A percentile compares a stretch with the other conserved stretches of the same genome.
Evolutionary conservation across 2,113 vertebrate species (phyloP).

Genomic region (Pygathrix nemaeus): DNA sequence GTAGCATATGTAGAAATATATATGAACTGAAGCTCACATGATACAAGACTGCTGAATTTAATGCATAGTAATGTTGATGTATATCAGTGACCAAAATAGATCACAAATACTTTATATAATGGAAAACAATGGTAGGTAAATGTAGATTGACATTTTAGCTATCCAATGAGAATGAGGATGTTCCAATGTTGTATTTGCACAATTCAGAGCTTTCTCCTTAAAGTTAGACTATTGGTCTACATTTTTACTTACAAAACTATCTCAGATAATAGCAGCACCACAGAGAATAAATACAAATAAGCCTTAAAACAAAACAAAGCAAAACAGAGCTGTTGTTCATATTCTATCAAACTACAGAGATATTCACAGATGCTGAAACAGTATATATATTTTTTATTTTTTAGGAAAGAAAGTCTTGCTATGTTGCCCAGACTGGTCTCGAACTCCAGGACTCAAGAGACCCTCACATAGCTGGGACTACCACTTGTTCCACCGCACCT

Average conservation of each 20-base stretch:
- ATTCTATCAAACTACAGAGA: background rate
- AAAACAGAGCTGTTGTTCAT: background rate
- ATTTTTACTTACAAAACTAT: conserved; percentile 10
- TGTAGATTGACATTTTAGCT: background rate
- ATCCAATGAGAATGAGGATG: background rate
- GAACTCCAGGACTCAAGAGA: background rate
- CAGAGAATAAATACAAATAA: background rate
- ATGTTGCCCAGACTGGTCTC: background rate
- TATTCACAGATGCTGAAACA: background rate
- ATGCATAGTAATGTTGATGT: background rate
- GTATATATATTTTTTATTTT: background rate
- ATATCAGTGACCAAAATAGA: background rate
- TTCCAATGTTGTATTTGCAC: background rate
- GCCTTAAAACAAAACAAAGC: background rate
- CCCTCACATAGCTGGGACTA: background rate
- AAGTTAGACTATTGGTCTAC: background rate
- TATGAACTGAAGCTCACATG: background rate
- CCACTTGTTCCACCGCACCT: background rate
- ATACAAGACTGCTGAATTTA: background rate
- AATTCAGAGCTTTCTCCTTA: background rate
- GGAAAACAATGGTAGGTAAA: background rate
- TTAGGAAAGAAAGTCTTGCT: background rate
- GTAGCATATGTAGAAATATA: background rate
- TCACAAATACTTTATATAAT: background rate
- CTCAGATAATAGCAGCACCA: background rate